Evolutionary conservation across 2,888 invertebrate genomes (phyloP).

Genomic region (Lobophora halterata): DNA sequence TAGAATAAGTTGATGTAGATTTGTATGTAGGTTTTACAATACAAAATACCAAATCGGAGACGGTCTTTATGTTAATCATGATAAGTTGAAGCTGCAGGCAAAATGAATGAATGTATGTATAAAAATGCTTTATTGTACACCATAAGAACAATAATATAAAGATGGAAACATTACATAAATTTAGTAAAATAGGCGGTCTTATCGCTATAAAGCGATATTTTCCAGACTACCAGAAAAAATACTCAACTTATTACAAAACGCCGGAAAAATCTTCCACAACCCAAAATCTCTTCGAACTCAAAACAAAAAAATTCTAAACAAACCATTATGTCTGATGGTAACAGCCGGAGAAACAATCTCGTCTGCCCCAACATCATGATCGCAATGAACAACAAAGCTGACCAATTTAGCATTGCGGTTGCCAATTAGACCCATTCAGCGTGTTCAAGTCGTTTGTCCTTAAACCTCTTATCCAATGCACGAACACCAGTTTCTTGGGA

Average conservation of each 20-base stretch:
- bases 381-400: constrained; percentile 32
- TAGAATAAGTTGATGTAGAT: too few species aligned
- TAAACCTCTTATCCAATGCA: constrained; percentile 30
- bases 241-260: not conserved
- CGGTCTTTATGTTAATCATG: too few species aligned
- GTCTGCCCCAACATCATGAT: constrained; percentile 17
- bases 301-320: constrained; percentile 12
- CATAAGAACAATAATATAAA: too few species aligned
- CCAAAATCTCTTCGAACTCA: constrained; percentile 5
- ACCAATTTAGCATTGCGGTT: constrained; percentile 39
- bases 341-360: constrained; percentile 12
- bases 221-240: too few species aligned
- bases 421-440: constrained; percentile 42
- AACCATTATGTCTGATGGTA: not conserved
- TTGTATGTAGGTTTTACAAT: too few species aligned
- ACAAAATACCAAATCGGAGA: too few species aligned
- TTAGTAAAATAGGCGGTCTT: too few species aligned
- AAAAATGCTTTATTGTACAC: too few species aligned
- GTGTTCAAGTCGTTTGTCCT: constrained; percentile 43
- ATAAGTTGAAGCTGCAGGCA: too few species aligned
- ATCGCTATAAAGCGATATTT: too few species aligned
- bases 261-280: not conserved
- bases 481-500: constrained; percentile 14
- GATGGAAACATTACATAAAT: too few species aligned
- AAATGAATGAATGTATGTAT: too few species aligned